These are phyloP conservation scores for Sisyra nigra DNA, from an alignment of 2,888 invertebrate genomes.

Conservation along the genomic window DNA sequence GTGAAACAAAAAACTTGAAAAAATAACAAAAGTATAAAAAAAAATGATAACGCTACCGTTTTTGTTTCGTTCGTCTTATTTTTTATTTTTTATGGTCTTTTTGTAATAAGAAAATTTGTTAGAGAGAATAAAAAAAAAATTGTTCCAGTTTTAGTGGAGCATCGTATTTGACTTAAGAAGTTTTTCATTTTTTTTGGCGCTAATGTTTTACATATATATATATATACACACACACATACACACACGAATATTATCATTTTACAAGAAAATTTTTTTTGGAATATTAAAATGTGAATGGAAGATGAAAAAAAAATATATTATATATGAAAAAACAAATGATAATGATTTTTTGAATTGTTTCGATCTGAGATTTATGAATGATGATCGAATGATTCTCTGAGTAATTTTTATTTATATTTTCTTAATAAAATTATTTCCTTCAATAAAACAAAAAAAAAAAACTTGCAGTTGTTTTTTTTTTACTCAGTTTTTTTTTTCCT, in stretches of 20 bases:
- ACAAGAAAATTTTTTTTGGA: neutral
- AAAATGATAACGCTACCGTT: constrained; percentile 14
- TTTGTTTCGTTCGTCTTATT: constrained; percentile 16
- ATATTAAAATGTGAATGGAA: neutral
- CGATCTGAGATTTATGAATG: no score
- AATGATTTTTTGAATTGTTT: neutral
- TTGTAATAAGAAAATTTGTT: no score
- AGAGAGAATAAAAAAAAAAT: no score
- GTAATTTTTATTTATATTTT: no score
- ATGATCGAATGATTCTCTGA: no score
- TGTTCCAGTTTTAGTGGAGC: constrained; percentile 33
- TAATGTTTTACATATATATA: neutral
- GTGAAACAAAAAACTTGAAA: constrained; percentile 19
- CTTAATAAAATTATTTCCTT: no score
- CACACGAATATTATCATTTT: neutral
- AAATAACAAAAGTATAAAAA: constrained; percentile 11
- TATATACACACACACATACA: neutral
- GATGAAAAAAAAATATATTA: neutral
- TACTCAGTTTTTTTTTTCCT: no score
- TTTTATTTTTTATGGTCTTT: constrained; percentile 12
- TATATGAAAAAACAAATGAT: neutral
- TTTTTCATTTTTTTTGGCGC: neutral
- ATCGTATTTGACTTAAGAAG: constrained; percentile 18
- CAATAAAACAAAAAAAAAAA: no score
- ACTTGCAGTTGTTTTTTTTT: no score